A percentile compares a stretch with the other conserved stretches of the same genome.
Conservation (phyloP, 2,888 invertebrate species). For the Resseliella maxima region DNA sequence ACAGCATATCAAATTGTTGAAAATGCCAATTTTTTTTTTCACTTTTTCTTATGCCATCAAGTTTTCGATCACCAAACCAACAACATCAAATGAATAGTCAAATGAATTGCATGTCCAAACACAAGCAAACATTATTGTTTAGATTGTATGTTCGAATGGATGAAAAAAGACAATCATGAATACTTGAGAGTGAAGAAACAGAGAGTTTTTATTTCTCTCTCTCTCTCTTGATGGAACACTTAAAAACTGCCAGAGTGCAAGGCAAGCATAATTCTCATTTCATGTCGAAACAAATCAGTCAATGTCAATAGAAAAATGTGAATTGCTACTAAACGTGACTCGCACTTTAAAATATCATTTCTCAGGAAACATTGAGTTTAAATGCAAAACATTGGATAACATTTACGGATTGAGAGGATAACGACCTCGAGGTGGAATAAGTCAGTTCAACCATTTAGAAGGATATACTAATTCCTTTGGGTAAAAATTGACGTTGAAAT, state of each 20-base stretch:
- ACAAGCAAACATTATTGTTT: constrained; percentile 24
- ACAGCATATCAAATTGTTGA: constrained; percentile 37
- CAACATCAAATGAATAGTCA: background rate
- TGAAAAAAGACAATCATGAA: background rate
- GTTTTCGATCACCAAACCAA: background rate
- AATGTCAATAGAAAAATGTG: constrained; percentile 7
- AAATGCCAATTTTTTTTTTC: background rate
- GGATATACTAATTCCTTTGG: background rate
- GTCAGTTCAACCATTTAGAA: background rate
- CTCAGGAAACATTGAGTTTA: background rate
- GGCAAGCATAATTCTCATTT: constrained; percentile 25
- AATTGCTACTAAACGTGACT: constrained; percentile 23
- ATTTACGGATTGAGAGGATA: no score
- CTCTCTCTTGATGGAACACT: background rate
- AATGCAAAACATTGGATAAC: no score
- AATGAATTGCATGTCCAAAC: constrained; percentile 46
- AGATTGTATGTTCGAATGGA: background rate
- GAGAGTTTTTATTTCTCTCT: no score
- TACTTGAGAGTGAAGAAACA: background rate
- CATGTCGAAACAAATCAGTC: constrained; percentile 35
- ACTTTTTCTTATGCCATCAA: background rate
- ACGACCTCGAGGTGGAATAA: no score
- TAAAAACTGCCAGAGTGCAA: background rate
- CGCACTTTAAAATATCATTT: background rate
- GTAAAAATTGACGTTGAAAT: background rate